Evolutionary conservation across 2,888 invertebrate species (phyloP).

Genomic region (Thysanoteuthis rhombus): DNA sequence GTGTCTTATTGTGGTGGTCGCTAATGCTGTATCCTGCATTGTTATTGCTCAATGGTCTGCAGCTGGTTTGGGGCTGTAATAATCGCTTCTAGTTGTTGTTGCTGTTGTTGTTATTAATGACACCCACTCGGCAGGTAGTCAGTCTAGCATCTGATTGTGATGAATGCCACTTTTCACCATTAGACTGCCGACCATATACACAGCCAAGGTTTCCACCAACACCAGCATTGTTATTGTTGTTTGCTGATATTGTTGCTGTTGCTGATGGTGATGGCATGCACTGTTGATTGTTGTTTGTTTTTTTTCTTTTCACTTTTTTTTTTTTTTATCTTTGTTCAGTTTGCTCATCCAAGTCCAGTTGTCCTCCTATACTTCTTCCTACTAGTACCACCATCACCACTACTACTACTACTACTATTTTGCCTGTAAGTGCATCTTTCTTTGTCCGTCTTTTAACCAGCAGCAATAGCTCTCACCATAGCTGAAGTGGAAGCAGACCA

Average conservation of each 20-base stretch:
- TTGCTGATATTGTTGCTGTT: not conserved
- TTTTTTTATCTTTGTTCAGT: conserved; percentile 29
- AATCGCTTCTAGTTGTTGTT: conserved; percentile 2
- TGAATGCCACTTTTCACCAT: not conserved
- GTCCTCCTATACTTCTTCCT: not conserved
- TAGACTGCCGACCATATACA: not conserved
- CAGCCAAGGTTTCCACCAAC: not conserved
- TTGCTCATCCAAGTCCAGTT: conserved; percentile 30
- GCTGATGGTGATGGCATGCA: conserved; percentile 25
- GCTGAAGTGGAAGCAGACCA: not conserved
- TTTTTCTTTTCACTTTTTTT: not conserved
- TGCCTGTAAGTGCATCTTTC: conserved; percentile 29
- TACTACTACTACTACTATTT: conserved; percentile 33
- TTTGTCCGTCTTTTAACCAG: not conserved
- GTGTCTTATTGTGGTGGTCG: not conserved
- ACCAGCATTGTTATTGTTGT: conserved; percentile 16
- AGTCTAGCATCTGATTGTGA: not conserved
- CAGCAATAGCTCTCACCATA: not conserved
- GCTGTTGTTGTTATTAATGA: conserved; percentile 21
- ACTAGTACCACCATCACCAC: conserved; percentile 33
- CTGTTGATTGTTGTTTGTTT: not conserved
- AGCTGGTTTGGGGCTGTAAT: not conserved
- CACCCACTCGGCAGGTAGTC: not conserved
- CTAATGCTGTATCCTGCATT: not conserved
- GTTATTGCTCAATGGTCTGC: conserved; percentile 19